A percentile compares a stretch with the other conserved stretches of the same genome.
phyloP scores from a whole-genome alignment of 1,140 invertebrate species.

The Lordiphosa stackelbergi region DNA sequence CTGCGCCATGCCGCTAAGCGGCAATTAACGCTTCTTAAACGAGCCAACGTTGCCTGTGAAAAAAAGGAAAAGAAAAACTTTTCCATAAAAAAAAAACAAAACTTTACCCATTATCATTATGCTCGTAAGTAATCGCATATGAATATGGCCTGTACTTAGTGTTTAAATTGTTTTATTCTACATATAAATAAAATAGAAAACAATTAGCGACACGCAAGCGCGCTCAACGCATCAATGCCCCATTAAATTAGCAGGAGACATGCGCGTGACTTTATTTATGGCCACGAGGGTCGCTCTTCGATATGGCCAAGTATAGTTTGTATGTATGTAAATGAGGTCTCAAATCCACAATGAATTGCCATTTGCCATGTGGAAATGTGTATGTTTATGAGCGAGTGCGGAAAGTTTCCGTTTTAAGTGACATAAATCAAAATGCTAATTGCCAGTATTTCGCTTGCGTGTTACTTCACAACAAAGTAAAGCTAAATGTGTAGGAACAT shows the following conservation, averaged over 20 bases:
- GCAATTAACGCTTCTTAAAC: conserved; percentile 64
- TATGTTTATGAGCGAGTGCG: neutral
- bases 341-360: conserved; percentile 29
- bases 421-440: conserved; percentile 48
- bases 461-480: neutral
- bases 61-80: too few species aligned
- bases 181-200: conserved; percentile 66
- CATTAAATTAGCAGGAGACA: conserved; percentile 45
- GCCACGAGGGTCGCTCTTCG: too few species aligned
- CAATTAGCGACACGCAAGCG: conserved; percentile 63
- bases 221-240: conserved; percentile 60
- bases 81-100: conserved; percentile 11
- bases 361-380: conserved; percentile 33
- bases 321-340: neutral
- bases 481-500: too few species aligned
- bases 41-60: conserved; percentile 3
- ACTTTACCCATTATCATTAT: conserved; percentile 39
- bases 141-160: conserved; percentile 19
- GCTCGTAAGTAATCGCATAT: conserved; percentile 46
- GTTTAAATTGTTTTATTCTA: conserved; percentile 26
- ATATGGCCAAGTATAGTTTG: conserved; percentile 8
- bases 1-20: conserved; percentile 45
- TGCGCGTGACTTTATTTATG: conserved; percentile 21
- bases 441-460: conserved; percentile 12
- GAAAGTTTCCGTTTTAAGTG: conserved; percentile 10